Base-by-base conservation (phyloP, 2,888 invertebrate species). In the Drosophila glabriapex region DNA sequence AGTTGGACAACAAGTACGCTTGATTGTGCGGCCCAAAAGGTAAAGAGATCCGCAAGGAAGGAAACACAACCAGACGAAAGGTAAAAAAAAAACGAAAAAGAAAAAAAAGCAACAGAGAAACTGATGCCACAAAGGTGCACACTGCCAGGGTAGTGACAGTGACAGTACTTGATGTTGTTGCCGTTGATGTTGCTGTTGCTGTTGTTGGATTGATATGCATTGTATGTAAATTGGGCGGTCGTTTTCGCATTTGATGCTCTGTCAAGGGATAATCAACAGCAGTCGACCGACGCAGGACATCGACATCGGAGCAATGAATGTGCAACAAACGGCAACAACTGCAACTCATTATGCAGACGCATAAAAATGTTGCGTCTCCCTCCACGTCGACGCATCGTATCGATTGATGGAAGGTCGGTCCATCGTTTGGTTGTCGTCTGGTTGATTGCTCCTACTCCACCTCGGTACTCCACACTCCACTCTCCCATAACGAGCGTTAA, bases 221-320 rank as follows among this genome's bases (percentile, higher is more conserved):
- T 91, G 91, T 91, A 91, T 91, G 91, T 92, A 92, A 91, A 91
- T 91, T 92, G 91, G 91, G 90, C 92, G 91, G 91, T 91, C 84
- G 89, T 83, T 89, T 88, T 91, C 89, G 78, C 89, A 88, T 88
- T 90, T 90, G 91, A 90, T 89, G 88, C 91, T 91, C 89, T 89
- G 90, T 85, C 90, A 89, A 89, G 91, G 87, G 91, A 91, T 91
- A 89, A 88, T 88, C 85, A 88, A 85, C 85, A 85, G 64, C 39
- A 41, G 41, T 52, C 54, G 65, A n/a, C 62, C 50, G 69, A 72
- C 65, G 61, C 73, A 82, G 73, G 83, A 79, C 80, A 71, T 76
- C 49, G 68, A 64, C 67, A 61, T 62, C n/a, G 49, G 28, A 6
- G 29, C 29, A 54, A 62, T 43, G 54, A 73, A 73, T 60, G 60